These are phyloP conservation scores for Xyrauchen texanus DNA, from an alignment of 2,113 vertebrate genomes.

Conservation along the genomic window DNA sequence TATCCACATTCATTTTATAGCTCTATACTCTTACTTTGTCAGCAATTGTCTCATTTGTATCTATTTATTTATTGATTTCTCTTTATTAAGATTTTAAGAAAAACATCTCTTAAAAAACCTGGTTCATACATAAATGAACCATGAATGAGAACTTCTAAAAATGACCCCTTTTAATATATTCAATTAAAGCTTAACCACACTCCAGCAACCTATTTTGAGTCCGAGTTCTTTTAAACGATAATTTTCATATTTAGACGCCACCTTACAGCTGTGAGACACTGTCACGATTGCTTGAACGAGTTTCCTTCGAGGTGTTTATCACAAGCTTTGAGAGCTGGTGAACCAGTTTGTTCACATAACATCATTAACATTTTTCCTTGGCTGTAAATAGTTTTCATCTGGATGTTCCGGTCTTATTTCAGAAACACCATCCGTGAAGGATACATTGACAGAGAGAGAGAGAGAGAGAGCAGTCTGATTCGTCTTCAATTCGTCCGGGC, in stretches of 20 bases:
- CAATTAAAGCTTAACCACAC: neutral
- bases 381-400: slow-evolving; percentile 63
- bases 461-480: neutral
- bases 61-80: no score
- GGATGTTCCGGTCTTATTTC: slow-evolving; percentile 52
- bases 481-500: neutral
- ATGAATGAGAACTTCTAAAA: no score
- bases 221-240: neutral
- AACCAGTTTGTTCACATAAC: slow-evolving; percentile 71
- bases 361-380: slow-evolving; percentile 64
- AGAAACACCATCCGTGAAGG: slow-evolving; percentile 23
- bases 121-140: no score
- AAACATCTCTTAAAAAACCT: no score
- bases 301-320: slow-evolving; percentile 42
- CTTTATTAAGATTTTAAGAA: no score
- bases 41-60: no score
- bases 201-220: neutral
- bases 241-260: neutral
- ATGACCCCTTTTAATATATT: no score
- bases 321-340: slow-evolving; percentile 52
- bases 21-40: no score
- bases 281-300: slow-evolving; percentile 33
- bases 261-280: neutral
- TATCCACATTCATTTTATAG: no score
- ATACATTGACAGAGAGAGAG: neutral